These are phyloP conservation scores for Ommatoiulus sabulosus DNA, from an alignment of 2,888 invertebrate species.

Conservation along the genomic window DNA sequence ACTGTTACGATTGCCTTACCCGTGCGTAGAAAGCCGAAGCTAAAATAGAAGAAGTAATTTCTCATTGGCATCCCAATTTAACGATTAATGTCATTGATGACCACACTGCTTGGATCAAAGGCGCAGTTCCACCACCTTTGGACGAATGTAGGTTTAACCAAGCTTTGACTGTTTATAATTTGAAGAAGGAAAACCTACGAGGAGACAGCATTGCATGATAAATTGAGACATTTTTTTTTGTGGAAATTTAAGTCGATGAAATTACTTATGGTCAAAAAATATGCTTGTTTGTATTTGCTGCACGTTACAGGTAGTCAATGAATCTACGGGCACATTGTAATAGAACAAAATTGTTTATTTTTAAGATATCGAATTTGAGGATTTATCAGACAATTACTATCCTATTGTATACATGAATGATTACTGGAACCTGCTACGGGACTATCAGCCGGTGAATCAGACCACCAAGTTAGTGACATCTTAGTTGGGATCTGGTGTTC, in stretches of 20 bases:
- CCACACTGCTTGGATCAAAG: constrained; percentile 94
- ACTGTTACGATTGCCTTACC: background rate
- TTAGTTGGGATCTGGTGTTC: background rate
- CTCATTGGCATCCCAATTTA: constrained; percentile 99
- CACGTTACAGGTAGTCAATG: too few species aligned
- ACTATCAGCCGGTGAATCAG: constrained; percentile 91
- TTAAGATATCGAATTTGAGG: constrained; percentile 84
- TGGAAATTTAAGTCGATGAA: too few species aligned
- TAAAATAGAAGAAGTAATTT: constrained; percentile 87
- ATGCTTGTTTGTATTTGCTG: background rate
- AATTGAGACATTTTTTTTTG: too few species aligned
- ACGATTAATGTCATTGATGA: constrained; percentile 96
- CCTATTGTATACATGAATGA: constrained; percentile 96
- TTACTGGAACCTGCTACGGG: constrained; percentile 98
- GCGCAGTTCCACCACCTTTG: constrained; percentile 89
- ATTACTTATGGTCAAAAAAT: too few species aligned
- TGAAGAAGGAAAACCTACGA: too few species aligned
- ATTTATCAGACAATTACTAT: constrained; percentile 87
- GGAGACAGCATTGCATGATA: too few species aligned
- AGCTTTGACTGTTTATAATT: too few species aligned
- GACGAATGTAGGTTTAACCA: constrained; percentile 78
- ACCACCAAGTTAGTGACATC: constrained; percentile 72
- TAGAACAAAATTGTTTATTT: constrained; percentile 59
- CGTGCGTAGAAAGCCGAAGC: constrained; percentile 78
- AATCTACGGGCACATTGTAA: background rate